Evolutionary conservation across 1,140 invertebrate genomes (phyloP).

Genomic region (Palaemon carinicauda): DNA sequence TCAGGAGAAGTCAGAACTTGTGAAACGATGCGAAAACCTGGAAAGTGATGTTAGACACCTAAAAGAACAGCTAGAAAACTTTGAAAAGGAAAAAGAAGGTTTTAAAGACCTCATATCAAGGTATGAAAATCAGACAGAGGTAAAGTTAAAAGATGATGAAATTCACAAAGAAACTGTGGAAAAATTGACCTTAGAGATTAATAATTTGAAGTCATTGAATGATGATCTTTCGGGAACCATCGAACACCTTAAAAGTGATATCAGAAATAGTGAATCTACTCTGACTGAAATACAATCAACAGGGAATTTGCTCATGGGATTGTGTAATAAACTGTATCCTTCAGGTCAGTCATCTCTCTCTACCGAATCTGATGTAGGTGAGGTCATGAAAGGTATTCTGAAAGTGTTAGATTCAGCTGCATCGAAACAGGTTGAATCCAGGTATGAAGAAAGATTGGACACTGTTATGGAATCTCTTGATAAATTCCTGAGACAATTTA

Average conservation of each 20-base stretch:
- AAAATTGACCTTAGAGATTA: slow-evolving; percentile 39
- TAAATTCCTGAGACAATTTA: not conserved
- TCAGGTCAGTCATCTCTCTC: not conserved
- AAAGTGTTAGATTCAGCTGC: not conserved
- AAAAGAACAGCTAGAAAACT: slow-evolving; percentile 3
- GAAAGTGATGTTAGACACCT: slow-evolving; percentile 44
- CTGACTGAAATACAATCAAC: not conserved
- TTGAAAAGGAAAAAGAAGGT: slow-evolving; percentile 25
- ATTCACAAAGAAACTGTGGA: slow-evolving; percentile 25
- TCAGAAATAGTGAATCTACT: not conserved
- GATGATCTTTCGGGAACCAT: slow-evolving; percentile 60
- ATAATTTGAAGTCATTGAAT: slow-evolving; percentile 56
- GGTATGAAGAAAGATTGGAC: not conserved
- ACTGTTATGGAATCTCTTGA: not conserved
- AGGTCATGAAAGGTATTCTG: not conserved
- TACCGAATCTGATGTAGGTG: not conserved
- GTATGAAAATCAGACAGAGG: not conserved
- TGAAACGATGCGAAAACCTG: slow-evolving; percentile 34
- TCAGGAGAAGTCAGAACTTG: slow-evolving; percentile 48
- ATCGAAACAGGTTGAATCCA: not conserved
- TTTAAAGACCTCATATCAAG: not conserved
- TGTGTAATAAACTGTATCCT: slow-evolving; percentile 11
- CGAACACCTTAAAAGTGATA: slow-evolving; percentile 6
- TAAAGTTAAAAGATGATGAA: not conserved
- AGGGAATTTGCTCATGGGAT: not conserved